Conservation (phyloP, 1,140 invertebrate genomes). For the Nylanderia fulva region DNA sequence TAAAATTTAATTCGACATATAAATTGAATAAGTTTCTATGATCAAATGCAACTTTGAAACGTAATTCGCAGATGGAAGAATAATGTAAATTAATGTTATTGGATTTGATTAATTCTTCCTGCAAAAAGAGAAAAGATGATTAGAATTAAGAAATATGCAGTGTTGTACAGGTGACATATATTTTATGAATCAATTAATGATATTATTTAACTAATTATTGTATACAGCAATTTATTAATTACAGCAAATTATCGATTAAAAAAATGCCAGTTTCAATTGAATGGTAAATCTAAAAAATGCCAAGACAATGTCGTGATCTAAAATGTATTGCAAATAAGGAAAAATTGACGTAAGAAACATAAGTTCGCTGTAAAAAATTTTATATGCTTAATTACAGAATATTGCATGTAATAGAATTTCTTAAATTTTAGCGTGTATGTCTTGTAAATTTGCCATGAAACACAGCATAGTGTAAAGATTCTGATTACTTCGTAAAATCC, state of each 20-base stretch:
- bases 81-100: not conserved
- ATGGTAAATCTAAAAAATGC: slow-evolving; percentile 15
- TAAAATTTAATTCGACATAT: slow-evolving; percentile 18
- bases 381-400: not conserved
- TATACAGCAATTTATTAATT: not conserved
- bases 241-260: slow-evolving; percentile 4
- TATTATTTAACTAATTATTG: not conserved
- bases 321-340: slow-evolving; percentile 15
- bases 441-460: slow-evolving; percentile 20
- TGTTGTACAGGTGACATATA: not conserved
- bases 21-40: not conserved
- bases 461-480: slow-evolving; percentile 27
- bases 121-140: not conserved
- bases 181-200: not conserved
- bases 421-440: not conserved
- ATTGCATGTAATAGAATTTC: not conserved
- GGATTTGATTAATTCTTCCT: not conserved
- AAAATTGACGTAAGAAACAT: slow-evolving; percentile 21
- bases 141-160: not conserved
- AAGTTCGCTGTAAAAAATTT: not conserved
- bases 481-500: slow-evolving; percentile 3
- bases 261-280: not conserved
- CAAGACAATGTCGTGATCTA: slow-evolving; percentile 4
- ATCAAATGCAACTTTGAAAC: not conserved
- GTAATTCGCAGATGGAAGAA: not conserved